phyloP scores from a whole-genome alignment of 2,888 invertebrate species.

The Agrypnus murinus region DNA sequence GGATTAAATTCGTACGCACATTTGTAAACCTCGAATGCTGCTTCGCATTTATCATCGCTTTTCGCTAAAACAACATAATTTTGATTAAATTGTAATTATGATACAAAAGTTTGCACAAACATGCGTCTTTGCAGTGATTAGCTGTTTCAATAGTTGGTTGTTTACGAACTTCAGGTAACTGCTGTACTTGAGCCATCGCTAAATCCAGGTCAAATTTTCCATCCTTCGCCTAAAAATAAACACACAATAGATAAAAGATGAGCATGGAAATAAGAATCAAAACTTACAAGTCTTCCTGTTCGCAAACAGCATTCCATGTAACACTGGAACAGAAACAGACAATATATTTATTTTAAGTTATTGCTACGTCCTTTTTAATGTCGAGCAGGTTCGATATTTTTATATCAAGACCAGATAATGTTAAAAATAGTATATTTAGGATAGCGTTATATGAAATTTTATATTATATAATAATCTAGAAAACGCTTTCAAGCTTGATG shows the following conservation, averaged over 20 bases:
- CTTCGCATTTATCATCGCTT: background rate
- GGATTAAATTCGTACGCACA: constrained; percentile 1
- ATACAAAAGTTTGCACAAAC: background rate
- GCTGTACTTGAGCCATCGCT: background rate
- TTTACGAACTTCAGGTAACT: background rate
- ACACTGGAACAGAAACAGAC: background rate
- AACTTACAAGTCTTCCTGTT: constrained; percentile 8
- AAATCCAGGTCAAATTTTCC: constrained; percentile 7
- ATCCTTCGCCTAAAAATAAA: constrained; percentile 8
- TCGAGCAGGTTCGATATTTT: no score
- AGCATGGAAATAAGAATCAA: background rate
- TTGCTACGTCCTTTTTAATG: no score
- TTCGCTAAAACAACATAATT: background rate
- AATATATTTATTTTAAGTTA: no score
- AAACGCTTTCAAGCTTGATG: no score
- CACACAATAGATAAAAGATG: background rate
- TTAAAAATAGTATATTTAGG: no score
- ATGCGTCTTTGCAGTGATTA: background rate
- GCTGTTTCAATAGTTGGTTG: constrained; percentile 6
- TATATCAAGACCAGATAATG: no score
- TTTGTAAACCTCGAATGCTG: constrained; percentile 2
- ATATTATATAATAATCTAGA: no score
- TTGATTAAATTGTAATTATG: no score
- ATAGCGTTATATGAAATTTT: no score
- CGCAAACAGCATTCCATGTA: constrained; percentile 7